Evolutionary conservation across 37 sponge, comb jelly and placozoan genomes (phyloP), one percentile per base, ranked within the genome.

Genomic region (Agelas oroides): DNA sequence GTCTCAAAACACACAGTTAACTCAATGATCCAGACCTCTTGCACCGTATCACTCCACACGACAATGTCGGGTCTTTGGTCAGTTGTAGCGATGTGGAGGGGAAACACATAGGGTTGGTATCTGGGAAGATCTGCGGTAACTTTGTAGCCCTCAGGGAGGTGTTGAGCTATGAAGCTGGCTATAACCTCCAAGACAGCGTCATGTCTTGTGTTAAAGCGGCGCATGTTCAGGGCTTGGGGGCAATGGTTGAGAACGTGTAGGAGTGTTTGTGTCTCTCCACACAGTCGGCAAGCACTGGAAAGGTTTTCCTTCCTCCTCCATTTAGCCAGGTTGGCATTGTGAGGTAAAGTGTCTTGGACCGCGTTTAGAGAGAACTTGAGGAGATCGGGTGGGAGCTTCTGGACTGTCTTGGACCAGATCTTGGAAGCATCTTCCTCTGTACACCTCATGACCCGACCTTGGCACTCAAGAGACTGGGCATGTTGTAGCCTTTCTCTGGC

Each of bases 201-300:
- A 38, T 83, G 73, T 17, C 83, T 1, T 52, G 61, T 54, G 61
- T 83, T 83, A 73, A 62, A 83, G 5, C 83, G 63, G 14, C 83
- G 58, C 39, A 30, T 33, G 24, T 73, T 31, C 20, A 83, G 64
- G 53, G 83, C 73, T 53, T 61, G 54, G 15, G 35, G 58, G 59
- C 81, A 70, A 59, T 52, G 0, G 24, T 81, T 81, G 18, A 81
- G 71, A 5, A 81, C 41, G 34, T 78, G 70, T 6, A 18, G 37
- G 14, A 81, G 53, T 20, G 71, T 55, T 34, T 81, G 81, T 1
- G 36, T 6, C 13, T 69, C 5, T 18, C 67, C 53, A 69, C 81
- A 81, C n/a, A 81, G 81, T 36, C 69, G 21, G 59, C 81, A 81
- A 15, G 11, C 30, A 35, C 36, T 30, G 0, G 81, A 81, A 0